These are phyloP conservation scores for Pemphigus obesinymphae DNA, from an alignment of 1,140 invertebrate genomes.

Conservation along the genomic window DNA sequence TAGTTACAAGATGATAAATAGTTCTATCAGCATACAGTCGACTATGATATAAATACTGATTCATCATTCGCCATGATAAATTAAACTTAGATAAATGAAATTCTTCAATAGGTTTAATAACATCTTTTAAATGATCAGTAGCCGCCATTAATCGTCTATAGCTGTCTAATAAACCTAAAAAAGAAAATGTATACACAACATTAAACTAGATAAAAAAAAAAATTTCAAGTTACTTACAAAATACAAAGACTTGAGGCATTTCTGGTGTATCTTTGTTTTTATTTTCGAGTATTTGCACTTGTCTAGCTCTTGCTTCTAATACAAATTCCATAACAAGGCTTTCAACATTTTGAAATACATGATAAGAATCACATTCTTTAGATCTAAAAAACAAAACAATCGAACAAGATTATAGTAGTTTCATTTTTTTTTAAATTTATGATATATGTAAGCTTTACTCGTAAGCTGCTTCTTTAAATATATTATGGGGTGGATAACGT, in stretches of 20 bases:
- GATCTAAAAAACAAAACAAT: slow-evolving; percentile 52
- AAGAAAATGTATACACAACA: background rate
- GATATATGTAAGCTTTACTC: slow-evolving; percentile 46
- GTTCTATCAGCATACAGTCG: slow-evolving; percentile 60
- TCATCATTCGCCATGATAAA: slow-evolving; percentile 61
- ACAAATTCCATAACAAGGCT: slow-evolving; percentile 61
- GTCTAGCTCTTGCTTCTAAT: slow-evolving; percentile 60
- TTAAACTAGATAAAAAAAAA: slow-evolving; percentile 2
- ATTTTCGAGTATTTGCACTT: slow-evolving; percentile 55
- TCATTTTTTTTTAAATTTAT: background rate
- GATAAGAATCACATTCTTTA: slow-evolving; percentile 58
- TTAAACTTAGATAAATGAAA: slow-evolving; percentile 58
- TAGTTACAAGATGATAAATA: slow-evolving; percentile 58
- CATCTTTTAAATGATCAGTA: slow-evolving; percentile 55
- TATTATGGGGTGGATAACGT: slow-evolving; percentile 44
- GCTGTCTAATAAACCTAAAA: slow-evolving; percentile 57
- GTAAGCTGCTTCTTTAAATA: slow-evolving; percentile 48
- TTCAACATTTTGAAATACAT: slow-evolving; percentile 60
- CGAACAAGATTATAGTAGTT: slow-evolving; percentile 12
- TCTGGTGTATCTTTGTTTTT: slow-evolving; percentile 52
- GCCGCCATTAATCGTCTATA: slow-evolving; percentile 60
- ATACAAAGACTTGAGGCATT: slow-evolving; percentile 55
- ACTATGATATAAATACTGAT: slow-evolving; percentile 62
- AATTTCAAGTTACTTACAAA: slow-evolving; percentile 51
- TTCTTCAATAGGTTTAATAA: slow-evolving; percentile 57